These are phyloP conservation scores for Cydia strobilella DNA, from an alignment of 1,140 invertebrate genomes.

Conservation along the genomic window DNA sequence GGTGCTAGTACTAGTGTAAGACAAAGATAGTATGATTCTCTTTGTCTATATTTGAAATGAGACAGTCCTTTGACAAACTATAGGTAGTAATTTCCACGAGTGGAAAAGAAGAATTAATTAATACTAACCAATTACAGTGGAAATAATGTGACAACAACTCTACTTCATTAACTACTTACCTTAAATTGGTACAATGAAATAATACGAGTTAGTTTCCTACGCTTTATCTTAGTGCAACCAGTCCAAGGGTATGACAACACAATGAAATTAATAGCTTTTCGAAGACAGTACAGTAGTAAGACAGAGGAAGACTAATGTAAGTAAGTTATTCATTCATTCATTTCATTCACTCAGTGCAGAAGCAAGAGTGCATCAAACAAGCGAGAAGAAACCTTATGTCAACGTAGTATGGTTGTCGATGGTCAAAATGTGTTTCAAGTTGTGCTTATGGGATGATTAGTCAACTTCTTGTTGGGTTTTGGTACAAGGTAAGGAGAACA, in stretches of 20 bases:
- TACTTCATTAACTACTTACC: background rate
- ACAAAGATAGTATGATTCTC: too few species aligned
- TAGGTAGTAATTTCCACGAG: too few species aligned
- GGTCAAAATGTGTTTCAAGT: background rate
- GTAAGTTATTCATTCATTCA: background rate
- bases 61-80: too few species aligned
- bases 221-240: constrained; percentile 3
- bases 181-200: background rate
- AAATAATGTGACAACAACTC: background rate
- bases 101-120: too few species aligned
- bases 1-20: too few species aligned
- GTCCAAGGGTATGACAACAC: constrained; percentile 1
- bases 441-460: background rate
- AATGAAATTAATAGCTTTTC: constrained; percentile 12
- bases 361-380: background rate
- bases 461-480: constrained; percentile 9
- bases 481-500: constrained; percentile 12
- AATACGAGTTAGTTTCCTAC: background rate
- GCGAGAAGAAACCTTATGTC: background rate
- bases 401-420: background rate
- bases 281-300: background rate
- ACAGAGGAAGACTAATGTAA: background rate
- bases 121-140: too few species aligned
- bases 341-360: background rate
- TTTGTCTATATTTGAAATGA: too few species aligned